phyloP scores from a whole-genome alignment of 2,888 invertebrate species.

The Sicus ferrugineus region DNA sequence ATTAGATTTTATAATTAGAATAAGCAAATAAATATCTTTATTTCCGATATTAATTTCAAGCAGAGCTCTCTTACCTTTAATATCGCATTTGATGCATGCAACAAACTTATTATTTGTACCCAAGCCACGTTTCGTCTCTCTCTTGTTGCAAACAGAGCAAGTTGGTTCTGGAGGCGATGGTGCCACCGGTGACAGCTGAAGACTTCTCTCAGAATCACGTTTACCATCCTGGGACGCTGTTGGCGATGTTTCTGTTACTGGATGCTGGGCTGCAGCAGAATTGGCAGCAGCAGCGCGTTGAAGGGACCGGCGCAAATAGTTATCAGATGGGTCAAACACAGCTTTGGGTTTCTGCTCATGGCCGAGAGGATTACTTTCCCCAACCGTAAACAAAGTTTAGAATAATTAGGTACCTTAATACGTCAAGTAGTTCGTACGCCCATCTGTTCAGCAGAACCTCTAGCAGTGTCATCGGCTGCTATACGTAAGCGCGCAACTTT shows the following conservation, averaged over 20 bases:
- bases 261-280: slow-evolving; percentile 32
- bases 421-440: slow-evolving; percentile 60
- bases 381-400: no score
- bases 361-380: no score
- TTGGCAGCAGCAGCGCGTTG: slow-evolving; percentile 41
- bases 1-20: no score
- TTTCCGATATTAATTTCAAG: no score
- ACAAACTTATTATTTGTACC: slow-evolving; percentile 55
- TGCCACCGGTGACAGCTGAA: neutral
- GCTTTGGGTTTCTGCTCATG: slow-evolving; percentile 78
- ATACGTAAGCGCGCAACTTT: slow-evolving; percentile 44
- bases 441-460: slow-evolving; percentile 40
- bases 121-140: slow-evolving; percentile 52
- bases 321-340: slow-evolving; percentile 87
- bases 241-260: neutral
- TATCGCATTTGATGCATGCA: slow-evolving; percentile 52
- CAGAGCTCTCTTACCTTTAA: slow-evolving; percentile 47
- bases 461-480: slow-evolving; percentile 34
- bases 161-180: slow-evolving; percentile 41
- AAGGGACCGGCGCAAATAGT: slow-evolving; percentile 72
- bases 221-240: slow-evolving; percentile 27
- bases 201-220: slow-evolving; percentile 1
- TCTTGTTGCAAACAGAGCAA: slow-evolving; percentile 52
- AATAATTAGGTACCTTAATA: slow-evolving; percentile 52
- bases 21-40: no score